phyloP scores from a whole-genome alignment of 2,888 invertebrate genomes.

The Bombylius major region DNA sequence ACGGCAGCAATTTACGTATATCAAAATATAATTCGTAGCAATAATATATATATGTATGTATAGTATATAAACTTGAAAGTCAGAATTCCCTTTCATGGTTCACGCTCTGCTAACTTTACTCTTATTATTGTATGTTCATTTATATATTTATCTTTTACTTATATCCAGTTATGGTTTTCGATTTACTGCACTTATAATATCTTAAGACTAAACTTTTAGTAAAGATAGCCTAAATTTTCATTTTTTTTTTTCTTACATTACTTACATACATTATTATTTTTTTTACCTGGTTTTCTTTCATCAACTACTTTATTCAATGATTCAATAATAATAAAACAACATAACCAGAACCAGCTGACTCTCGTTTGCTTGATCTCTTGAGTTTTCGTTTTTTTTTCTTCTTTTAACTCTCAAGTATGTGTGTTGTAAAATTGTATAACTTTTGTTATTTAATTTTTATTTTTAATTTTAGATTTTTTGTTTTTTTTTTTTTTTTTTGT shows the following conservation, averaged over 20 bases:
- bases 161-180: not conserved
- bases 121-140: not conserved
- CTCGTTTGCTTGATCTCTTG: not conserved
- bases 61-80: no score
- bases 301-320: not conserved
- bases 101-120: not conserved
- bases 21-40: no score
- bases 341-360: conserved; percentile 4
- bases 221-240: not conserved
- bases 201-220: not conserved
- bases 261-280: not conserved
- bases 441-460: not conserved
- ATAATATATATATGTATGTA: no score
- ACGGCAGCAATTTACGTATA: no score
- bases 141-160: not conserved
- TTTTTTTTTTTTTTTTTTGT: not conserved
- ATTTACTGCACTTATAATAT: not conserved
- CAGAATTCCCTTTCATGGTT: not conserved
- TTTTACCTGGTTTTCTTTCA: not conserved
- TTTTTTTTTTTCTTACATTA: not conserved
- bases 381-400: not conserved
- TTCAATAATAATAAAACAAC: not conserved
- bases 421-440: no score
- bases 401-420: not conserved
- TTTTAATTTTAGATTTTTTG: not conserved